These are phyloP conservation scores for Oscheius sp. DNA, from an alignment of 1,140 invertebrate genomes.

Conservation along the genomic window DNA sequence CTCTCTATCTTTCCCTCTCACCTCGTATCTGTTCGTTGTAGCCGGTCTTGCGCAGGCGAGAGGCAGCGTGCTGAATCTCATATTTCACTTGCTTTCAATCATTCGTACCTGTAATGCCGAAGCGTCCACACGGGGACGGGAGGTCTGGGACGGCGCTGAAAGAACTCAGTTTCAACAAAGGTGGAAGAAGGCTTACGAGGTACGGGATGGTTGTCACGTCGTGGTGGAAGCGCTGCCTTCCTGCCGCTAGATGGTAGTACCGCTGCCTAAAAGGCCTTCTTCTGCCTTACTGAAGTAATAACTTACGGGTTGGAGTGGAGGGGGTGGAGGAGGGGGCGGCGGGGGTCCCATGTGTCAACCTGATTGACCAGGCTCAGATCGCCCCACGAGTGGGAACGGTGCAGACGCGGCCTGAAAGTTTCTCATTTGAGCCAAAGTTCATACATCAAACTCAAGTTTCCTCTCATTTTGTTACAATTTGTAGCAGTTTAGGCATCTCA, in stretches of 20 bases:
- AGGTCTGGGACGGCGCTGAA: conserved; percentile 36
- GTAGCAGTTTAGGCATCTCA: background rate
- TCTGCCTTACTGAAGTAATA: background rate
- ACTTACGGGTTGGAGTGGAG: conserved; percentile 41
- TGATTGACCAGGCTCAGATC: background rate
- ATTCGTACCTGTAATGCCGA: conserved; percentile 39
- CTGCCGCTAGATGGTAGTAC: conserved; percentile 39
- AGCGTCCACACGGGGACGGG: conserved; percentile 43
- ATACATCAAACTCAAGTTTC: too few species aligned
- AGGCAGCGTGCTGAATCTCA: conserved; percentile 37
- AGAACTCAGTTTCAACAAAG: background rate
- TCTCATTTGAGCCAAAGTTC: too few species aligned
- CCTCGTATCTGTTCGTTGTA: conserved; percentile 43
- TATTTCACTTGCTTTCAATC: conserved; percentile 4
- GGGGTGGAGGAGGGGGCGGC: conserved; percentile 46
- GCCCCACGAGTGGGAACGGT: conserved; percentile 16
- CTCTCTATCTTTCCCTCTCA: too few species aligned
- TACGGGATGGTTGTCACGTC: conserved; percentile 37
- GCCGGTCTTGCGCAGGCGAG: conserved; percentile 47
- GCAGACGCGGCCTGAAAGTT: background rate
- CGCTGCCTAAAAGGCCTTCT: conserved; percentile 36
- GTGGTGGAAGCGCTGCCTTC: conserved; percentile 41
- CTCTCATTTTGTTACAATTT: background rate
- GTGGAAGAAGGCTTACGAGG: conserved; percentile 12
- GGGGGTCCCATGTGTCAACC: conserved; percentile 35